Evolutionary conservation across 2,888 invertebrate species (phyloP), one percentile per base, ranked within the genome.

Genomic region (Drosophila cognata): DNA sequence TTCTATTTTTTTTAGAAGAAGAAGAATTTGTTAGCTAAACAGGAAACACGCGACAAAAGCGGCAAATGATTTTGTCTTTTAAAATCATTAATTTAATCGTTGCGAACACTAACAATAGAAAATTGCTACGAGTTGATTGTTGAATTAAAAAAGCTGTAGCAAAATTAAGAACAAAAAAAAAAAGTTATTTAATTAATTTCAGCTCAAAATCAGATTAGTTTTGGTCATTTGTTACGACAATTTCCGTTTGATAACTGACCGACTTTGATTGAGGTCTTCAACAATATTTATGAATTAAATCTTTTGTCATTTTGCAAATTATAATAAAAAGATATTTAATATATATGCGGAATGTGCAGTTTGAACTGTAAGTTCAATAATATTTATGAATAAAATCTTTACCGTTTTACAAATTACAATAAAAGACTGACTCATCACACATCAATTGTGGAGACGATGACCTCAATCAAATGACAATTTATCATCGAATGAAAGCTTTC

Each of bases 391-490:
- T 29, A 25, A n/a, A 61, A 51, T 33, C 29, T 28, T 25, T 3
- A 25, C 10, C 33, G 33, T n/a, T 59, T 35, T 0, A 13, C 7
- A 58, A 48, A 35, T 48, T 18, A 53, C 31, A 28, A 31, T 18
- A 8, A 29, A 46, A 16, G 11, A 38, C 43, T 64, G 66, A 76
- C 33, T 77, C 62, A 77, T 50, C 61, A n/a, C 13, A 41, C 60
- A 21, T 38, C 60, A 60, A 59, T 55, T 48, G 41, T 10, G 71
- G 48, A 67, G 79, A 46, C 77, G 73, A 77, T 77, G 79, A 79
- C 81, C 79, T 67, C 81, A 79, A 73, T 73, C 79, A 28, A 36
- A 46, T 71, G 68, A 80, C 78, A 77, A 77, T 72, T 61, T 65
- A 52, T 67, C 62, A 69, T 60, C 55, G 38, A 31, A 41, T 48